These are phyloP conservation scores for Rhyacophila brunnea DNA, from an alignment of 1,140 invertebrate species.

Conservation along the genomic window DNA sequence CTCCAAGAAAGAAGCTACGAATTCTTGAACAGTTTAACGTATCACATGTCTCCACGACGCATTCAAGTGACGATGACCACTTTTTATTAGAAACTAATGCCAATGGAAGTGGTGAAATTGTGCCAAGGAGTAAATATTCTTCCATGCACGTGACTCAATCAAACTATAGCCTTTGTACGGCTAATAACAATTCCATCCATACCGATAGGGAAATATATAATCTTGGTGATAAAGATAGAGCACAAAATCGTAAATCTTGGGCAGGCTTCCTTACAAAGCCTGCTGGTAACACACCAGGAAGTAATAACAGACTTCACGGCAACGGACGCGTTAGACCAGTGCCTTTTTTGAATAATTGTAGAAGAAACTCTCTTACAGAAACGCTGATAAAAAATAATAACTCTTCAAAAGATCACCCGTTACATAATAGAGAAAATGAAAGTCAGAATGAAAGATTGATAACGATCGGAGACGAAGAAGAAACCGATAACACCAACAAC, in stretches of 20 bases:
- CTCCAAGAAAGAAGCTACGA: constrained; percentile 23
- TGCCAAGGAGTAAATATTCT: constrained; percentile 10
- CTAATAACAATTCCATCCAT: constrained; percentile 23
- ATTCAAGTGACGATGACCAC: constrained; percentile 13
- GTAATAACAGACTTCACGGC: constrained; percentile 21
- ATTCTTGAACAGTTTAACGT: constrained; percentile 25
- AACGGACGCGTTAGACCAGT: constrained; percentile 30
- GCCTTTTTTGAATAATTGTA: constrained; percentile 17
- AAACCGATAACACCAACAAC: background rate
- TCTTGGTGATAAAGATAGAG: constrained; percentile 16
- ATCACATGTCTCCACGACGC: constrained; percentile 2
- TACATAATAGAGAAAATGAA: constrained; percentile 5
- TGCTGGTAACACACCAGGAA: background rate
- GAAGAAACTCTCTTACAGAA: constrained; percentile 31
- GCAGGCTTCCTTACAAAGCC: constrained; percentile 31
- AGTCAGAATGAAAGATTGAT: too few species aligned
- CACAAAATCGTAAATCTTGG: constrained; percentile 33
- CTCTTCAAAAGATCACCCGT: constrained; percentile 3
- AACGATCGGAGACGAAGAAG: constrained; percentile 5
- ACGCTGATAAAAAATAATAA: constrained; percentile 19
- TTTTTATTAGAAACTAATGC: background rate
- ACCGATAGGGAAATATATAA: constrained; percentile 24
- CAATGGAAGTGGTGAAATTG: background rate
- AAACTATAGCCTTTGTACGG: constrained; percentile 27
- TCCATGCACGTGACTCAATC: constrained; percentile 26